Percentiles rank a stretch among this genome's conserved stretches.
These are phyloP conservation scores for Corydoras sp. DNA, from an alignment of 2,113 vertebrate species.

Conservation along the genomic window DNA sequence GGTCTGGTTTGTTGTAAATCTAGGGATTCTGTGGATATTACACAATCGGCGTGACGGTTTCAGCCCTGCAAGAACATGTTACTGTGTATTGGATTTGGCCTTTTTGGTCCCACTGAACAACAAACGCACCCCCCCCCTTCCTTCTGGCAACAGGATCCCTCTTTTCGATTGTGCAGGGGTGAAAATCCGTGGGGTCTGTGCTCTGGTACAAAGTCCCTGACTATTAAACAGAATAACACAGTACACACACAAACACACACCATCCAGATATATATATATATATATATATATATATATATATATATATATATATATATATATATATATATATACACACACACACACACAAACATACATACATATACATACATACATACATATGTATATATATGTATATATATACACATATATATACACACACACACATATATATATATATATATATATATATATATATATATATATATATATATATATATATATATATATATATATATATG, in stretches of 20 bases:
- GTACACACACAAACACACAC: not conserved
- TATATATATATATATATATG: too few relatives aligned
- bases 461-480: too few relatives aligned
- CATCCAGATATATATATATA: not conserved
- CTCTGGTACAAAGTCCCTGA: not conserved
- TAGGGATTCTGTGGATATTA: conserved; percentile 1
- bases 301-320: too few relatives aligned
- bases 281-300: not conserved
- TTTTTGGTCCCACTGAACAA: not conserved
- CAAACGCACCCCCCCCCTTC: not conserved
- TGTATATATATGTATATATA: not conserved
- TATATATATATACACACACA: too few relatives aligned
- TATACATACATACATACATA: not conserved
- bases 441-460: not conserved
- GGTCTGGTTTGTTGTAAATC: conserved; percentile 1
- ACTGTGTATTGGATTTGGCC: not conserved
- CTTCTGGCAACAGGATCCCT: not conserved
- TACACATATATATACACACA: not conserved
- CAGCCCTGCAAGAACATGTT: not conserved
- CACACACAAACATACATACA: not conserved
- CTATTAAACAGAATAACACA: not conserved
- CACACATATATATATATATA: not conserved
- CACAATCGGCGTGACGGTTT: not conserved
- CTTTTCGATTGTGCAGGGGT: not conserved
- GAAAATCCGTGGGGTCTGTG: not conserved